Evolutionary conservation across 2,888 invertebrate genomes (phyloP).

Genomic region (Clepsis dumicolana): DNA sequence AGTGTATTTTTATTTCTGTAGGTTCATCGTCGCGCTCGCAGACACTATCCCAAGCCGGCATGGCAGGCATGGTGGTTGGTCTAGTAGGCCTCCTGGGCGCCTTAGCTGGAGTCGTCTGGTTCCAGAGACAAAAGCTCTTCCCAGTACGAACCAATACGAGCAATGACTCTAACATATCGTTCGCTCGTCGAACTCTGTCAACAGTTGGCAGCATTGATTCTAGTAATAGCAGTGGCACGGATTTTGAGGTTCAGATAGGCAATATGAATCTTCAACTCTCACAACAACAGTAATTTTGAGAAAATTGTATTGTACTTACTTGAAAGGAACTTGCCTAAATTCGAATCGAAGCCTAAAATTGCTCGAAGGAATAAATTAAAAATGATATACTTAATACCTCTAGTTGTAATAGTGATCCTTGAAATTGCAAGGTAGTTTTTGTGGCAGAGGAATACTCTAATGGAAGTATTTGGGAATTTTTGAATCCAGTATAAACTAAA

Average conservation of each 20-base stretch:
- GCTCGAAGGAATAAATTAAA: no score
- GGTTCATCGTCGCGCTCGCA: slow-evolving; percentile 32
- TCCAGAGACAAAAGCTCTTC: slow-evolving; percentile 48
- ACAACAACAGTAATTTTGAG: background rate
- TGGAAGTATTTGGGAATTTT: no score
- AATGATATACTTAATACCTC: no score
- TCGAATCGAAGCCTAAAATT: no score
- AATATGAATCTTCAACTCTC: background rate
- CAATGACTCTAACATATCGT: background rate
- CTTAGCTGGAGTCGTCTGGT: slow-evolving; percentile 57
- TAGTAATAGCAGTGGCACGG: background rate
- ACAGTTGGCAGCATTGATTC: background rate
- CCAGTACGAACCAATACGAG: background rate
- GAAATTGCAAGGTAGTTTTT: no score
- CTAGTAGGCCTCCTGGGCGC: slow-evolving; percentile 51
- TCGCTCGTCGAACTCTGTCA: slow-evolving; percentile 1
- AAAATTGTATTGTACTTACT: no score
- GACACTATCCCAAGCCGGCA: slow-evolving; percentile 58
- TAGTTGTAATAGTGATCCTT: no score
- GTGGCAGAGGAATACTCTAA: no score
- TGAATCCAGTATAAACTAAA: no score
- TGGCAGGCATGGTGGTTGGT: slow-evolving; percentile 65
- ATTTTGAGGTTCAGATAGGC: slow-evolving; percentile 8
- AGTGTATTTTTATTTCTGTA: slow-evolving; percentile 41
- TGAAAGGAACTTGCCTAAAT: no score